Evolutionary conservation across 35 echinoderm and acorn worm genomes (phyloP).

Genomic region (Ptychodera flava): DNA sequence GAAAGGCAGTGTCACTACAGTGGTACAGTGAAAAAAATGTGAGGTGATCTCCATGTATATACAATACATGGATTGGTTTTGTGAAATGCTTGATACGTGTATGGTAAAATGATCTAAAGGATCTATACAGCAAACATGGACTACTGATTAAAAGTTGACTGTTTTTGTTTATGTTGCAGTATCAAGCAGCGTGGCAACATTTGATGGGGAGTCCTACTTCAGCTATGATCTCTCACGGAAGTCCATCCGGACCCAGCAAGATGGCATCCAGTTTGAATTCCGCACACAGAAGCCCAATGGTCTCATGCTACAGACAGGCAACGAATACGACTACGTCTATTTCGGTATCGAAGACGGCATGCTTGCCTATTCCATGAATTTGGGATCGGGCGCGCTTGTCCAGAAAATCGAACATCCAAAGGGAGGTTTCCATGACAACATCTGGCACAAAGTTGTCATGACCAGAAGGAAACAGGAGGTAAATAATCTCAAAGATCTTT

Average conservation of each 20-base stretch:
- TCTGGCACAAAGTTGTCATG: slow-evolving; percentile 78
- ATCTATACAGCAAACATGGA: too few relatives aligned
- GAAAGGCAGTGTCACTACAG: too few relatives aligned
- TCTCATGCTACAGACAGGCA: slow-evolving; percentile 55
- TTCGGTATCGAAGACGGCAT: slow-evolving; percentile 46
- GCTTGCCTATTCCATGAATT: slow-evolving; percentile 62
- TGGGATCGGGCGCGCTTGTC: slow-evolving; percentile 62
- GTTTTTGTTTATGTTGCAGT: neutral
- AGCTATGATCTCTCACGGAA: slow-evolving; percentile 40
- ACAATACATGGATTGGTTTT: too few relatives aligned
- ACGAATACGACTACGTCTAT: slow-evolving; percentile 59
- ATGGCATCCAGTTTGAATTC: slow-evolving; percentile 70
- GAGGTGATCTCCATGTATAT: too few relatives aligned
- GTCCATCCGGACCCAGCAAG: slow-evolving; percentile 21
- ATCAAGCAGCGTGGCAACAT: slow-evolving; percentile 14
- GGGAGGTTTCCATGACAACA: slow-evolving; percentile 43
- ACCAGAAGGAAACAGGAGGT: slow-evolving; percentile 44
- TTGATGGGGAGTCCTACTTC: slow-evolving; percentile 69
- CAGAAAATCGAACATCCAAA: slow-evolving; percentile 6
- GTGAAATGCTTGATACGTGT: too few relatives aligned
- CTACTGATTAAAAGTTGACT: neutral
- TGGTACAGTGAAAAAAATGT: too few relatives aligned
- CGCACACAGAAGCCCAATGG: slow-evolving; percentile 60
- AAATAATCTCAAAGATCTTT: slow-evolving; percentile 8
- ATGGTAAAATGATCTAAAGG: too few relatives aligned